Percentiles rank a stretch among this genome's conserved stretches.
Conservation (phyloP, 2,113 vertebrate species). For the Rafetus swinhoei region DNA sequence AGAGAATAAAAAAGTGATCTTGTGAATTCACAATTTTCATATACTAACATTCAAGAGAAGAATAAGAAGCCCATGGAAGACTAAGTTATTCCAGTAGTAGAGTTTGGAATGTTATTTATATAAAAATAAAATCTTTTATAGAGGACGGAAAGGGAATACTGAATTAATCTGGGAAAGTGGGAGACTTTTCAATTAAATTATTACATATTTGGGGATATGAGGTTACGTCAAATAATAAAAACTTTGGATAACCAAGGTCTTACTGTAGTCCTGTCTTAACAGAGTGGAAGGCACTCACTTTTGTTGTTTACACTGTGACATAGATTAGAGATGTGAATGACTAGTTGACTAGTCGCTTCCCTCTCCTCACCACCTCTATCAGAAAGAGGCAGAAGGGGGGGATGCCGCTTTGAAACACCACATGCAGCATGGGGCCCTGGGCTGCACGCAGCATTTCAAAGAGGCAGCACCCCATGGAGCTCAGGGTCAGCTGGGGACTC, state of each 20-base stretch:
- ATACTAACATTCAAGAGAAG: not conserved
- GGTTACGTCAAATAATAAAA: not conserved
- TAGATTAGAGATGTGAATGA: too few species aligned
- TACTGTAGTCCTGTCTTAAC: not conserved
- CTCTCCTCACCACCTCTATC: too few species aligned
- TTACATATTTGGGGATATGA: not conserved
- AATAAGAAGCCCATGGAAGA: not conserved
- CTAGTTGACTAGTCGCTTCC: too few species aligned
- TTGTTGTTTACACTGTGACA: not conserved
- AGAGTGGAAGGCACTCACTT: not conserved
- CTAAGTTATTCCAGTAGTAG: not conserved
- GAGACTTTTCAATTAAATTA: not conserved
- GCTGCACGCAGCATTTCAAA: too few species aligned
- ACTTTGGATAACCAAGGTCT: not conserved
- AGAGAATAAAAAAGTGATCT: slow-evolving; percentile 16
- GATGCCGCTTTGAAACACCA: too few species aligned
- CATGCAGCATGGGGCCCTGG: too few species aligned
- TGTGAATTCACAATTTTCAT: not conserved
- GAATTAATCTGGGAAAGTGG: not conserved
- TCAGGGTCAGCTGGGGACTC: too few species aligned
- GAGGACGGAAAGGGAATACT: not conserved
- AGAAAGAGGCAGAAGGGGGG: too few species aligned
- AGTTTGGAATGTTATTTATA: not conserved
- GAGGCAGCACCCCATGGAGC: too few species aligned
- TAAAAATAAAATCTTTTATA: not conserved